Conservation (phyloP, 2,888 invertebrate species). For the Diaperis boleti region DNA sequence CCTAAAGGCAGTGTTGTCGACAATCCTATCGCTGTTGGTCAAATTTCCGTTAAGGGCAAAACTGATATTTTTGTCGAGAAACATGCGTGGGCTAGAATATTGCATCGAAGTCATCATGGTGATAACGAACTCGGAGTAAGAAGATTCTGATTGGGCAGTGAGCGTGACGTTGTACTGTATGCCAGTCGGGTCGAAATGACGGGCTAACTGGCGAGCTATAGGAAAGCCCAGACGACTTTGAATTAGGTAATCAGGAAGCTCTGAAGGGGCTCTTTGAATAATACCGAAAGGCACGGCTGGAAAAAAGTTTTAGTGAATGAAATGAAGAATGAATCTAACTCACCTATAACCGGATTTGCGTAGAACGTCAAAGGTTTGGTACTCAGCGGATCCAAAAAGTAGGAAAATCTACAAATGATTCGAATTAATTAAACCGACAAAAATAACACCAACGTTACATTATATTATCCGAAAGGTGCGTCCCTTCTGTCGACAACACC, state of each 20-base stretch:
- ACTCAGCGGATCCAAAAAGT: slow-evolving; percentile 31
- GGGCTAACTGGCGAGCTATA: slow-evolving; percentile 54
- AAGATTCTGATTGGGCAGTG: slow-evolving; percentile 11
- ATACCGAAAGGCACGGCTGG: slow-evolving; percentile 39
- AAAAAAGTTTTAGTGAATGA: slow-evolving; percentile 5
- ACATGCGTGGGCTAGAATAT: slow-evolving; percentile 34
- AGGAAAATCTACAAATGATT: slow-evolving; percentile 33
- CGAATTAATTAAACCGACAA: background rate
- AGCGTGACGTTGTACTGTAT: slow-evolving; percentile 47
- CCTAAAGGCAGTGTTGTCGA: slow-evolving; percentile 53
- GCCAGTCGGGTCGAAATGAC: slow-evolving; percentile 54
- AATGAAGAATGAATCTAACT: background rate
- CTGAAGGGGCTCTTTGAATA: slow-evolving; percentile 36
- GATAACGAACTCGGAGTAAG: slow-evolving; percentile 42
- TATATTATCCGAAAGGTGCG: slow-evolving; percentile 12
- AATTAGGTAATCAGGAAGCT: slow-evolving; percentile 52
- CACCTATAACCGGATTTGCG: slow-evolving; percentile 29
- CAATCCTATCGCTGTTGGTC: slow-evolving; percentile 49
- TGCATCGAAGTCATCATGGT: slow-evolving; percentile 35
- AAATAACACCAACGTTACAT: slow-evolving; percentile 15
- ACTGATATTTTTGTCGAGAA: slow-evolving; percentile 38
- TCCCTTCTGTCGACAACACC: slow-evolving; percentile 11
- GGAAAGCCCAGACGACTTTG: slow-evolving; percentile 51
- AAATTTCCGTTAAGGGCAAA: slow-evolving; percentile 43
- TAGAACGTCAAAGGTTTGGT: slow-evolving; percentile 30